Evolutionary conservation across 2,113 vertebrate genomes (phyloP), one percentile per base, ranked within the genome.

Genomic region (Stegastes partitus): DNA sequence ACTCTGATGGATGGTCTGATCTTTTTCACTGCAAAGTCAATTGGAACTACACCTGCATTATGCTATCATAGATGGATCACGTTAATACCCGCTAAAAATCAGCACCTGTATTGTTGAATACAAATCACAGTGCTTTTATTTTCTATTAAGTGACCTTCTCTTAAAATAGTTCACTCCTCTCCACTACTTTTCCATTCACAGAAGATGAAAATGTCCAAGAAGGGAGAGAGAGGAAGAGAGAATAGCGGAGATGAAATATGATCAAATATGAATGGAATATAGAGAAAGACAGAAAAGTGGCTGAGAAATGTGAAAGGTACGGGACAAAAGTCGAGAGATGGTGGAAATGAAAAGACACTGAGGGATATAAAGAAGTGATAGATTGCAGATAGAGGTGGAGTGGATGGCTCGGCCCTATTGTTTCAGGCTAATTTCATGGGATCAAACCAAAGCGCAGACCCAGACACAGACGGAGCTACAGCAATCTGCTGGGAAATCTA

Each of bases 401-500:
- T 28, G 68, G 68, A 80, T 39, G 37, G 68, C 69, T 79, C 2
- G 19, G 81, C 67, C 73, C 82, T 49, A 88, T 91, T 90, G 90
- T 90, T 89, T 88, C 80, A 84, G 80, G 80, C 76, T 90, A 90
- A 92, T 90, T 89, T 92, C 80, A 77, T 79, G 79, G 89, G 90
- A 89, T 91, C 86, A 91, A 92, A 92, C 84, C 83, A 80, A 85
- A 86, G 89, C 79, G 64, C 74, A 74, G 84, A 51, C 59, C 84
- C 86, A 91, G 91, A 90, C 89, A 84, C 58, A 85, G 83, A 85
- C 62, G 37, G 74, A 85, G 82, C 84, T 66, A 16, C 79, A 54
- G 79, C 85, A 90, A 91, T 92, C 88, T 89, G 87, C 74, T 71
- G 79, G 81, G 76, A 92, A 87, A 92, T 89, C 86, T 91, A n/a